phyloP scores from a whole-genome alignment of 2,797 vertebrate species.

The Oreochromis grahami region DNA sequence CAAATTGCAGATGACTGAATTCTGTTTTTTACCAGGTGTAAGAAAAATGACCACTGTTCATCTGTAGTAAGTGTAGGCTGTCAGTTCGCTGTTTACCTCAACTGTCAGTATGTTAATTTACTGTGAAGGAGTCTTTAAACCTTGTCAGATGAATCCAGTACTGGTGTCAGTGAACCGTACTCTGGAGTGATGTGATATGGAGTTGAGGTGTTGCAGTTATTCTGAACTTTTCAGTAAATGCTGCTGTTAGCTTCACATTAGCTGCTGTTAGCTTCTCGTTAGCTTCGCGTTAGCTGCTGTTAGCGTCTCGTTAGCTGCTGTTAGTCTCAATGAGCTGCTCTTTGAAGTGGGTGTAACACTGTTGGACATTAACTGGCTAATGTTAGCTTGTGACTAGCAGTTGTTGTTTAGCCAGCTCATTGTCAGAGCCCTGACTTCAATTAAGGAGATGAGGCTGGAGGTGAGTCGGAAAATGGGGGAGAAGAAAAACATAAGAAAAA shows the following conservation, averaged over 20 bases:
- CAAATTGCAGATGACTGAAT: neutral
- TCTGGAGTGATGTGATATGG: neutral
- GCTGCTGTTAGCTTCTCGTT: neutral
- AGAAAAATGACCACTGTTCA: neutral
- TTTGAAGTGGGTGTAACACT: neutral
- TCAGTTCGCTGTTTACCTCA: neutral
- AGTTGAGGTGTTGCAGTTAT: neutral
- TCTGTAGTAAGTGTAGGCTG: neutral
- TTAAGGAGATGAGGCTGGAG: neutral
- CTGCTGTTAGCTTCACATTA: neutral
- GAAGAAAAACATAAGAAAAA: neutral
- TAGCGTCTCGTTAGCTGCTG: neutral
- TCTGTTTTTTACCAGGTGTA: neutral
- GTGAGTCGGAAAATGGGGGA: fast-evolving
- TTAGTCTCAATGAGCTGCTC: neutral
- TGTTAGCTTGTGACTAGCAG: neutral
- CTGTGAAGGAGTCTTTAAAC: neutral
- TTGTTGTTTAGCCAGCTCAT: neutral
- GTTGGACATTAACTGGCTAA: neutral
- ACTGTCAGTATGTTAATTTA: neutral
- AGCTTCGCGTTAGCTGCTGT: neutral
- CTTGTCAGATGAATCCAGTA: neutral
- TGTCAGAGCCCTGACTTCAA: neutral
- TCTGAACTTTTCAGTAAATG: neutral
- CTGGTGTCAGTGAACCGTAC: neutral